A percentile compares a stretch with the other conserved stretches of the same genome.
phyloP scores from a whole-genome alignment of 2,797 vertebrate genomes.

The Nannoperca obscura region DNA sequence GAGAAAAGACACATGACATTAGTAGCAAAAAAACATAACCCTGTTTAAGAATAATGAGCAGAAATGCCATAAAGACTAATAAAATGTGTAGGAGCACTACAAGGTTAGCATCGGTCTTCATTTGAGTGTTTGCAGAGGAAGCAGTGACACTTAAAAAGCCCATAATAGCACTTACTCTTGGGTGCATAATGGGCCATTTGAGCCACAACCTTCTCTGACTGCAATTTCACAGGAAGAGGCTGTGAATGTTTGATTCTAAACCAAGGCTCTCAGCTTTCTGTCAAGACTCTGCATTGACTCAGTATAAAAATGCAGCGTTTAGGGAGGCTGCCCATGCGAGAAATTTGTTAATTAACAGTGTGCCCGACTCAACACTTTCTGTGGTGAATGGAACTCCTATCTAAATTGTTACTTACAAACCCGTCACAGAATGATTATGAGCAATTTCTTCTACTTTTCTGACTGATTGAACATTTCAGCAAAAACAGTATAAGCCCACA shows the following conservation, averaged over 20 bases:
- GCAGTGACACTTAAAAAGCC: constrained; percentile 55
- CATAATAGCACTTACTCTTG: constrained; percentile 52
- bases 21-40: constrained; percentile 35
- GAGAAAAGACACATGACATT: constrained; percentile 36
- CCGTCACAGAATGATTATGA: constrained; percentile 69
- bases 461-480: constrained; percentile 61
- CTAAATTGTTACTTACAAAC: constrained; percentile 75
- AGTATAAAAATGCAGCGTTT: constrained; percentile 69
- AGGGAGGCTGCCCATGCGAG: constrained; percentile 71
- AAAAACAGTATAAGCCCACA: constrained; percentile 26
- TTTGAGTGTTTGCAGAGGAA: constrained; percentile 54
- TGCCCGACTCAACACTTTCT: constrained; percentile 70
- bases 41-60: constrained; percentile 55
- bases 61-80: constrained; percentile 31
- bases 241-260: constrained; percentile 57
- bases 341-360: constrained; percentile 82
- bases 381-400: constrained; percentile 70
- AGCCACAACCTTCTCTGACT: constrained; percentile 48
- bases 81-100: constrained; percentile 24
- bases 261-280: constrained; percentile 49
- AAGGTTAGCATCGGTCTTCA: constrained; percentile 30
- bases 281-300: constrained; percentile 61
- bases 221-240: constrained; percentile 55
- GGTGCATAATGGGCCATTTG: constrained; percentile 54
- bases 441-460: constrained; percentile 62